Evolutionary conservation across 2,797 vertebrate genomes (phyloP).

Genomic region (Dipus sagitta): DNA sequence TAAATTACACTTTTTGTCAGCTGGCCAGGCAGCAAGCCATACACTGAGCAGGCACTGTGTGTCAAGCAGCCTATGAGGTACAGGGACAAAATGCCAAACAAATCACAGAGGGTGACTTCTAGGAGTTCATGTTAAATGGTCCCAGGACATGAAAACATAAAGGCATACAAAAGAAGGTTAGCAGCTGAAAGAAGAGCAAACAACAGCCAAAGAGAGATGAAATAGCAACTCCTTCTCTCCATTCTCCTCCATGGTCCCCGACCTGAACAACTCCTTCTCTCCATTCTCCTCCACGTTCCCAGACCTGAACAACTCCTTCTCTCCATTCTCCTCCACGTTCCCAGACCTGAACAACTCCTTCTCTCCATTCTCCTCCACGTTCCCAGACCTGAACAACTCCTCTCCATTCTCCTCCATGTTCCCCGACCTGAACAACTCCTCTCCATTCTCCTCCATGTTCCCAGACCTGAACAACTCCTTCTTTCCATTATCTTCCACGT

Average conservation of each 20-base stretch:
- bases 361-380: too few relatives aligned
- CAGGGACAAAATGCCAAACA: not conserved
- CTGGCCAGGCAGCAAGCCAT: not conserved
- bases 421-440: too few relatives aligned
- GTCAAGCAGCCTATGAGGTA: not conserved
- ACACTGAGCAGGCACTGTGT: fast-evolving
- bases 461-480: too few relatives aligned
- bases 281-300: too few relatives aligned
- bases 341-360: too few relatives aligned
- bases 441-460: too few relatives aligned
- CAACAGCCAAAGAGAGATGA: not conserved
- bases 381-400: not conserved
- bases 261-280: too few relatives aligned
- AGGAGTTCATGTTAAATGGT: not conserved
- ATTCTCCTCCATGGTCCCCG: fast-evolving
- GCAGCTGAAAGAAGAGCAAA: not conserved
- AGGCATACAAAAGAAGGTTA: not conserved
- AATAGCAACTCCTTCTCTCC: not conserved
- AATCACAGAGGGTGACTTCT: not conserved
- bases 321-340: too few relatives aligned
- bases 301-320: too few relatives aligned
- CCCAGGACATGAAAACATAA: not conserved
- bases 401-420: not conserved
- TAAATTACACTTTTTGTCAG: not conserved
- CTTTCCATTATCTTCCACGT: too few relatives aligned